phyloP scores from a whole-genome alignment of 2,888 invertebrate species.

The Caenorhabditis sp. region DNA sequence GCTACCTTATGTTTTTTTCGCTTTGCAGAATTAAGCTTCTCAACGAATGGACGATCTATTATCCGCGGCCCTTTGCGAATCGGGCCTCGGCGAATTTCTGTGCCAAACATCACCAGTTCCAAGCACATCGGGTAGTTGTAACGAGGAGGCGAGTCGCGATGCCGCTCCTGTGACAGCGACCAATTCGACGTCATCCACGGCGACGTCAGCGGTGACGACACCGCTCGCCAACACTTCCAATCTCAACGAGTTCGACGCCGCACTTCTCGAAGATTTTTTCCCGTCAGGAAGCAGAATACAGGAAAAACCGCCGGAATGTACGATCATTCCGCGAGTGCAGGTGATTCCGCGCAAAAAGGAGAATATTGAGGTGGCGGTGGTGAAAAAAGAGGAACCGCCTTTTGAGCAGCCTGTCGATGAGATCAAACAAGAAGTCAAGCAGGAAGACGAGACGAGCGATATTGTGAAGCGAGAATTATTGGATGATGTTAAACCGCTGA shows the following conservation, averaged over 20 bases:
- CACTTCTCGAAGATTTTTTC: not conserved
- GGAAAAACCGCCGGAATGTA: not conserved
- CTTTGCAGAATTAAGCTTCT: not conserved
- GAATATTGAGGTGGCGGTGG: not conserved
- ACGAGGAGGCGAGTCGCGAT: constrained; percentile 5
- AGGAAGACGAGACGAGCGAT: no score
- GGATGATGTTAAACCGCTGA: constrained; percentile 10
- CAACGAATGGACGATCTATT: constrained; percentile 52
- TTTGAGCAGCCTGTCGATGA: no score
- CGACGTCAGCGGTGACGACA: not conserved
- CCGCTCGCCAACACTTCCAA: not conserved
- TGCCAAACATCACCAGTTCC: constrained; percentile 27
- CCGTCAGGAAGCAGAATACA: not conserved
- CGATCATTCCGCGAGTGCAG: constrained; percentile 7
- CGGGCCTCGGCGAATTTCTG: constrained; percentile 52
- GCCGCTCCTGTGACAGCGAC: not conserved
- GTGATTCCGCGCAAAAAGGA: constrained; percentile 17
- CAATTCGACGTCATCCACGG: not conserved
- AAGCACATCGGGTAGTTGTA: constrained; percentile 25
- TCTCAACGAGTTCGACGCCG: not conserved
- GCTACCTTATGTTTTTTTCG: no score
- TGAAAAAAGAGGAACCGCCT: constrained; percentile 3
- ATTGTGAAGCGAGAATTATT: not conserved
- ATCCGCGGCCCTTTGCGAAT: constrained; percentile 51
- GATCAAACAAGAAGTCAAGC: not conserved